Base-by-base conservation (phyloP, 2,797 vertebrate species). In the Gambusia yucatana region DNA sequence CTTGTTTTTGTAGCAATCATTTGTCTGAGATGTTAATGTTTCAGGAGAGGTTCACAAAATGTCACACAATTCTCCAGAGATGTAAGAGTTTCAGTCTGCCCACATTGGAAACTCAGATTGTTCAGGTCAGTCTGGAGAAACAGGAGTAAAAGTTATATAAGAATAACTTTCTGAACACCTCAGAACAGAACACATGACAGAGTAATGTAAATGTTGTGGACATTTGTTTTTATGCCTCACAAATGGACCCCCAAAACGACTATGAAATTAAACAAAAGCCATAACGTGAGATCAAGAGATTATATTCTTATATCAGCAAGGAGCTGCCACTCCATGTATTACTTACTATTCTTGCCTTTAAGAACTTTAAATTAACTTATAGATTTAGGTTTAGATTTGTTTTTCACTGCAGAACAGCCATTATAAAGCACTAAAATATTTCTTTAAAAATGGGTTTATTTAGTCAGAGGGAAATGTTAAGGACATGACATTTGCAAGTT, bases 401-500 rank as follows among this genome's bases (percentile, higher is more conserved):
- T 75, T 75, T 46, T 71, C 47, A 65, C 39, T 78, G 57, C 65
- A 61, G 30, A 59, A 75, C 55, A 81, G 16, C 72, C 61, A 79
- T 46, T 74, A 65, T 74, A 17, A 80, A 78, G 75, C 59, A 47
- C 48, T 78, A 25, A 63, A 72, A 80, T 10, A 77, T 44, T 28
- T 75, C 41, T 72, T 41, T 72, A n/a, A 73, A 63, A 30, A 28
- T 57, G 86, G 79, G 91, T 80, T 80, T 84, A 84, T 84, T 79
- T 25, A 81, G 78, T 63, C 59, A 1, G 57, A 55, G 63, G 81
- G 16, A 44, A 73, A 77, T 82, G 79, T 79, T 71, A 82, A 77
- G 39, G 57, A 72, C 59, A 83, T 87, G 61, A 85, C 82, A 82
- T 74, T 84, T 78, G 81, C 61, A 76, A 70, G 82, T 83, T 84